A percentile compares a stretch with the other conserved stretches of the same genome.
Conservation (phyloP, 2,797 vertebrate species). For the Setipinna tenuifilis region DNA sequence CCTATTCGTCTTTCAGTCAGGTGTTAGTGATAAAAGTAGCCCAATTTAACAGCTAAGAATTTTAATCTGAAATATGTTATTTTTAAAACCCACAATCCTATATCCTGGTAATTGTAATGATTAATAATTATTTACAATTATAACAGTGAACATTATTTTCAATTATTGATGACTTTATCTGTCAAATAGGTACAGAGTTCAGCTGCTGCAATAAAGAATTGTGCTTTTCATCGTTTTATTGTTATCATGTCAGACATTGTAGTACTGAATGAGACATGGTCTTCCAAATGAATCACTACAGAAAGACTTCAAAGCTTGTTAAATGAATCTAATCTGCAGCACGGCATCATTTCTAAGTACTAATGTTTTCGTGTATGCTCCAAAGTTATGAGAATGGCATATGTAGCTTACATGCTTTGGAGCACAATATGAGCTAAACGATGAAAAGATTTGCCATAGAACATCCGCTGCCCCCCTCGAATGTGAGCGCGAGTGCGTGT, state of each 20-base stretch:
- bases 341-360: background rate
- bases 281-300: background rate
- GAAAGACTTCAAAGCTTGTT: background rate
- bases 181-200: too few species aligned
- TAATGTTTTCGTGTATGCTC: background rate
- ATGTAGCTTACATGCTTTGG: background rate
- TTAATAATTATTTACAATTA: too few species aligned
- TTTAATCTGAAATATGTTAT: too few species aligned
- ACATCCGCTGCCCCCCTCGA: slow-evolving; percentile 35
- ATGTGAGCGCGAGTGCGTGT: slow-evolving; percentile 48
- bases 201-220: too few species aligned
- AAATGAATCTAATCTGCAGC: background rate
- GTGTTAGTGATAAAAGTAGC: background rate
- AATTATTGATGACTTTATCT: too few species aligned
- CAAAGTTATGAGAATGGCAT: background rate
- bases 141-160: too few species aligned
- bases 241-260: background rate
- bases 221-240: too few species aligned
- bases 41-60: too few species aligned
- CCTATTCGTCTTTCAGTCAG: background rate
- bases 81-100: too few species aligned
- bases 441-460: background rate
- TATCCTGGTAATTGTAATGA: too few species aligned
- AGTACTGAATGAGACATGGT: background rate
- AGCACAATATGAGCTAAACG: background rate